phyloP scores from a whole-genome alignment of 2,113 vertebrate species.

The Psephotus haematonotus region DNA sequence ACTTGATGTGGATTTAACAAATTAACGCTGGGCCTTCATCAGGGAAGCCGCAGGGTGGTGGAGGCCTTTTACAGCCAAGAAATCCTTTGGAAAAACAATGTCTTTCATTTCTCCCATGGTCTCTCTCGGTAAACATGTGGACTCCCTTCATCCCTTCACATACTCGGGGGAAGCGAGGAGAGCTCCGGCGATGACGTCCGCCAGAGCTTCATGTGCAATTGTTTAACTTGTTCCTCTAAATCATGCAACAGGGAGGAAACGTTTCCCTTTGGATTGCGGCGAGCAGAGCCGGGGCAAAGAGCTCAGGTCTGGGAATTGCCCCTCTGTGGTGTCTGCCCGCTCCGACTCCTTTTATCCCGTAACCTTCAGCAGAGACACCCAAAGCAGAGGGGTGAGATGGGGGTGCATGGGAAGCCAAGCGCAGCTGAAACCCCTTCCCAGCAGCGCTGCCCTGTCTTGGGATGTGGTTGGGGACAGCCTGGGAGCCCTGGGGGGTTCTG shows the following conservation, averaged over 20 bases:
- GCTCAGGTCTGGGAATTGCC: background rate
- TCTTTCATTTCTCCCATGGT: conserved; percentile 17
- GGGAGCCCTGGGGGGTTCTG: rapidly evolving
- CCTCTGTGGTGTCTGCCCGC: rapidly evolving
- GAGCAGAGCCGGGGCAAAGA: background rate
- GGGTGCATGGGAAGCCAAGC: rapidly evolving
- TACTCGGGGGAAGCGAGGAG: background rate
- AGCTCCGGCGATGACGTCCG: background rate
- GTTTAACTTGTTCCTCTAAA: conserved; percentile 43
- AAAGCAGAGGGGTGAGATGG: background rate
- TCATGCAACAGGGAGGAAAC: background rate
- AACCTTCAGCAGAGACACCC: background rate
- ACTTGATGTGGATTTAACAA: conserved; percentile 81
- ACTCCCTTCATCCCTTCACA: conserved; percentile 39
- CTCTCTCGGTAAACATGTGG: conserved; percentile 56
- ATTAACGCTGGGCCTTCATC: conserved; percentile 76
- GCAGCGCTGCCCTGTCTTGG: background rate
- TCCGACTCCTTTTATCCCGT: background rate
- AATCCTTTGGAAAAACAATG: conserved; percentile 50
- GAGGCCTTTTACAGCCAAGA: conserved; percentile 57
- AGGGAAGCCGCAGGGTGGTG: conserved; percentile 46
- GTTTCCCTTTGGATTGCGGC: background rate
- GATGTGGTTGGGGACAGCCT: rapidly evolving
- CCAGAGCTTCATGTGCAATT: conserved; percentile 2
- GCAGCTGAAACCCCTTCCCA: background rate